These are phyloP conservation scores for Danionella dracula DNA, from an alignment of 2,797 vertebrate species.

Conservation along the genomic window DNA sequence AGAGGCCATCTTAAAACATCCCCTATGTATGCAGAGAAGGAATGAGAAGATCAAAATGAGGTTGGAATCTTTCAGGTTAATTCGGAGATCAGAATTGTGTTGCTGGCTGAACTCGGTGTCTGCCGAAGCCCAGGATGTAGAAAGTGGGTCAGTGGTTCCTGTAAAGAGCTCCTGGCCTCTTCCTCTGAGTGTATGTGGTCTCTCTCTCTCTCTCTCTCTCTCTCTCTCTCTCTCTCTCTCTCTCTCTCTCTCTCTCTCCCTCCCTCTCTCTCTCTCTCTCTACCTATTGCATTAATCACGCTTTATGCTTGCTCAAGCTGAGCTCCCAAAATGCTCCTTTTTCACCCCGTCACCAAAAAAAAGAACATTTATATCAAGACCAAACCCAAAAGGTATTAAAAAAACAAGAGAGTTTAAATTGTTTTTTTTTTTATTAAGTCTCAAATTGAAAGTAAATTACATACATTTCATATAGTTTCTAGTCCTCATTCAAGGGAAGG, in stretches of 20 bases:
- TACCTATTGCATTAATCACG: slow-evolving; percentile 77
- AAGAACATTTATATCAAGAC: too few species aligned
- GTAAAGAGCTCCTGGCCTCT: slow-evolving; percentile 68
- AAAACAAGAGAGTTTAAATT: too few species aligned
- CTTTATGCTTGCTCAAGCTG: slow-evolving; percentile 67
- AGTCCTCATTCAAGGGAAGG: too few species aligned
- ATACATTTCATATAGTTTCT: too few species aligned
- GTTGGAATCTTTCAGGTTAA: not conserved
- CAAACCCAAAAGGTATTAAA: too few species aligned
- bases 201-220: slow-evolving; percentile 47
- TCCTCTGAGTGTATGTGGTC: slow-evolving; percentile 73
- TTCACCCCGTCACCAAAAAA: slow-evolving; percentile 7
- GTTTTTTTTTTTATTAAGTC: too few species aligned
- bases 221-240: slow-evolving; percentile 47
- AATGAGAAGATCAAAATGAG: slow-evolving; percentile 22
- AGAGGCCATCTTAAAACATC: not conserved
- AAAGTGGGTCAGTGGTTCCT: slow-evolving; percentile 77
- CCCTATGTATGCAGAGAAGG: not conserved
- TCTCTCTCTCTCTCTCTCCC: slow-evolving; percentile 47
- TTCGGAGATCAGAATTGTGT: slow-evolving; percentile 33
- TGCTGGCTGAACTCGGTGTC: slow-evolving; percentile 32
- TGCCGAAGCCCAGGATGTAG: slow-evolving; percentile 62
- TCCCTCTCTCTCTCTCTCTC: slow-evolving; percentile 32
- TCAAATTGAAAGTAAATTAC: too few species aligned
- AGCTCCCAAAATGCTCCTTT: slow-evolving; percentile 65